A percentile compares a stretch with the other conserved stretches of the same genome.
Evolutionary conservation across 2,797 vertebrate species (phyloP).

Genomic region (Iguana delicatissima): DNA sequence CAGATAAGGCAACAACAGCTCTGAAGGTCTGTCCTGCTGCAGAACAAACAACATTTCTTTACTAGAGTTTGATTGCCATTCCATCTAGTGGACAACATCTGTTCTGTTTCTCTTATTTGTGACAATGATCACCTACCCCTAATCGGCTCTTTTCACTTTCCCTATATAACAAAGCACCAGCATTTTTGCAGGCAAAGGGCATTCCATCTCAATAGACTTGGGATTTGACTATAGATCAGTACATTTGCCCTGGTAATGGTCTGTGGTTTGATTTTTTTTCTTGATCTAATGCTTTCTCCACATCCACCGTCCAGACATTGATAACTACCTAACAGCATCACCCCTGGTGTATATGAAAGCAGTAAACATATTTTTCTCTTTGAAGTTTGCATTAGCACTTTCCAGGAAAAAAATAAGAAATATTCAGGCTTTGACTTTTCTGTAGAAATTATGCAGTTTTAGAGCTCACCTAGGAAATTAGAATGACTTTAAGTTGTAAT

Average conservation of each 20-base stretch:
- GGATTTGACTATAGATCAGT: neutral
- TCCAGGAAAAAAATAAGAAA: constrained; percentile 57
- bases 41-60: neutral
- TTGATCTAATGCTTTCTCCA: constrained; percentile 13
- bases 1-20: neutral
- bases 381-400: constrained; percentile 50
- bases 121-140: neutral
- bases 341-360: constrained; percentile 21
- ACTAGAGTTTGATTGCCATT: neutral
- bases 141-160: neutral
- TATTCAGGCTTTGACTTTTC: constrained; percentile 55
- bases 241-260: neutral
- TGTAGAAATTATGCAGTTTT: constrained; percentile 56
- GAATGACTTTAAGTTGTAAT: constrained; percentile 63
- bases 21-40: neutral
- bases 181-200: neutral
- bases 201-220: neutral
- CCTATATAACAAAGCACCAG: neutral
- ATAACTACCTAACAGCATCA: constrained; percentile 12
- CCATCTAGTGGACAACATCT: neutral
- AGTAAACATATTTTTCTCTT: constrained; percentile 13
- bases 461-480: constrained; percentile 68
- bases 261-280: neutral
- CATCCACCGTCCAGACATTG: neutral
- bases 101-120: neutral